A percentile compares a stretch with the other conserved stretches of the same genome.
Evolutionary conservation across 1,140 invertebrate species (phyloP).

Genomic region (Zaprionus tsacasi): DNA sequence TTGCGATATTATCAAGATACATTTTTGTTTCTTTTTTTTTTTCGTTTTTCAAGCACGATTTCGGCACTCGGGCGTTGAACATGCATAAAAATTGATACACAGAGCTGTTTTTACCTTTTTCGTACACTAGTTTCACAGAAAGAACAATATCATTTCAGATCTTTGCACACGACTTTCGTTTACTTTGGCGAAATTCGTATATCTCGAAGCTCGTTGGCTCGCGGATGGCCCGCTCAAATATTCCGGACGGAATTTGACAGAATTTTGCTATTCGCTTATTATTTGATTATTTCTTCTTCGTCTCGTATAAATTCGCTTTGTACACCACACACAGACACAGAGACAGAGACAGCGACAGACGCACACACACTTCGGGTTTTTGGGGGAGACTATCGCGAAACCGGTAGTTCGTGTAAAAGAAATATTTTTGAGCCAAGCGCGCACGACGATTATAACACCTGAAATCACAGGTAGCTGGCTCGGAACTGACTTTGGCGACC

Average conservation of each 20-base stretch:
- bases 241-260: constrained; percentile 8
- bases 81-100: constrained; percentile 9
- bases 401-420: constrained; percentile 40
- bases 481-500: constrained; percentile 51
- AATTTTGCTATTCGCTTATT: constrained; percentile 1
- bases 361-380: constrained; percentile 8
- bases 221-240: neutral
- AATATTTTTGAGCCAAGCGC: constrained; percentile 45
- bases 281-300: constrained; percentile 24
- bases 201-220: neutral
- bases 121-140: constrained; percentile 17
- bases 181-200: constrained; percentile 3
- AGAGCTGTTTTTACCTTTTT: constrained; percentile 8
- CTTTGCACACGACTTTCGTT: constrained; percentile 13
- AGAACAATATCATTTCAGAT: constrained; percentile 20
- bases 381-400: constrained; percentile 32
- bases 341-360: too few species aligned
- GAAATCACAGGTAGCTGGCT: constrained; percentile 54
- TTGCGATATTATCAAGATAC: neutral
- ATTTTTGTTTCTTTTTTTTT: constrained; percentile 1
- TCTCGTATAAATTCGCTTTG: constrained; percentile 15
- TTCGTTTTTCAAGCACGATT: constrained; percentile 9
- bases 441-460: constrained; percentile 50
- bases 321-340: neutral
- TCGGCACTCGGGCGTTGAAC: constrained; percentile 5